Percentiles rank a stretch among this genome's conserved stretches.
phyloP scores from a whole-genome alignment of 2,888 invertebrate species.

The Caenorhabditis sp. region DNA sequence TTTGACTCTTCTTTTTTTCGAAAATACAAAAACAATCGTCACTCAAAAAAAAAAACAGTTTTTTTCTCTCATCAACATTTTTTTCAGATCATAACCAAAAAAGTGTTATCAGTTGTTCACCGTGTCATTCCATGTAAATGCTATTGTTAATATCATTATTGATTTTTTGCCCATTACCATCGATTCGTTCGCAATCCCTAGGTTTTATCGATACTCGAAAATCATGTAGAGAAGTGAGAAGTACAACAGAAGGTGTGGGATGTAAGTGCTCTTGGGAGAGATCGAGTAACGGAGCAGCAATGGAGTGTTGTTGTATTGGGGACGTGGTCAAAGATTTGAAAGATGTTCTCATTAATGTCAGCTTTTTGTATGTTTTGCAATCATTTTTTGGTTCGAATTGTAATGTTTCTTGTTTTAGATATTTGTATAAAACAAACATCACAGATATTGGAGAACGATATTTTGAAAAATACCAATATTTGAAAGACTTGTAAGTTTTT shows the following conservation, averaged over 20 bases:
- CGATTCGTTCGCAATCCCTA: neutral
- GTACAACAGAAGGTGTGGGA: neutral
- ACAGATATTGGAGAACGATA: slow-evolving; percentile 36
- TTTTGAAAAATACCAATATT: slow-evolving; percentile 43
- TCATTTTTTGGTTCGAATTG: too few species aligned
- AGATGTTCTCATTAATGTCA: slow-evolving; percentile 20
- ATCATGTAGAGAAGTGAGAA: neutral
- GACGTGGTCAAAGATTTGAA: slow-evolving; percentile 9
- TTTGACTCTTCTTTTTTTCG: too few species aligned
- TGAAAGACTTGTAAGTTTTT: slow-evolving; percentile 57
- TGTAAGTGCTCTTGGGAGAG: neutral
- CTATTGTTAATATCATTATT: neutral
- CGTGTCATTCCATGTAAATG: neutral
- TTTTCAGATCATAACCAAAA: neutral
- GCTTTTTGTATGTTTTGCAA: too few species aligned
- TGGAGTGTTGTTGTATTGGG: slow-evolving; percentile 53
- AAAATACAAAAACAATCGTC: too few species aligned
- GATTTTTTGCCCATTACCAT: neutral
- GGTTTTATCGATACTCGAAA: neutral
- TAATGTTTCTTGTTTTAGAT: slow-evolving; percentile 43
- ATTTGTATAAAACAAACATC: slow-evolving; percentile 55
- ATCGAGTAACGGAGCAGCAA: neutral
- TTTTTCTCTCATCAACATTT: too few species aligned
- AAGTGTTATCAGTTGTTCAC: neutral
- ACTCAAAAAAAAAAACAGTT: too few species aligned